These are phyloP conservation scores for Hedya salicella DNA, from an alignment of 2,888 invertebrate species.

Conservation along the genomic window DNA sequence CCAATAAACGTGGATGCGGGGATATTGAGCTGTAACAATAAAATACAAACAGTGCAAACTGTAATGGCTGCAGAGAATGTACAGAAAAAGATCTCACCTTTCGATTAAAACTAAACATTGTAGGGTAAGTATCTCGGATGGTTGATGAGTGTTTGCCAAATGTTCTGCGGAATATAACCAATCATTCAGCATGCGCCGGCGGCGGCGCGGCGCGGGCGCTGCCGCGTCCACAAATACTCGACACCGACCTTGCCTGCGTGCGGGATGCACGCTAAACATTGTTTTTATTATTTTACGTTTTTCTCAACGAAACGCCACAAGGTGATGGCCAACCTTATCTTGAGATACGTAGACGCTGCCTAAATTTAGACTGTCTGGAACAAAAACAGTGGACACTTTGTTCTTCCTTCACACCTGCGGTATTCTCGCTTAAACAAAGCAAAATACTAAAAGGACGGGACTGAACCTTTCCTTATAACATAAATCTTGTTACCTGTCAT, in stretches of 20 bases:
- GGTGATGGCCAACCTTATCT: constrained; percentile 71
- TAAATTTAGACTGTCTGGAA: constrained; percentile 24
- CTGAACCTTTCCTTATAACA: constrained; percentile 6
- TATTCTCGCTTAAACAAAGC: not conserved
- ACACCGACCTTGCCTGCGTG: constrained; percentile 77
- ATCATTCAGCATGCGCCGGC: constrained; percentile 66
- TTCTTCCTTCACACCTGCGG: not conserved
- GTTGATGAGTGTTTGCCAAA: constrained; percentile 61
- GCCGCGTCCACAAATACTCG: constrained; percentile 78
- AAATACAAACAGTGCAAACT: constrained; percentile 20
- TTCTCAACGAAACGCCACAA: constrained; percentile 68
- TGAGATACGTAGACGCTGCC: constrained; percentile 31
- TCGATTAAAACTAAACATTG: constrained; percentile 27
- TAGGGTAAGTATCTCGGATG: constrained; percentile 46
- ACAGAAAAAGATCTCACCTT: constrained; percentile 38
- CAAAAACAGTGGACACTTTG: constrained; percentile 12
- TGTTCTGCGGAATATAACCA: constrained; percentile 66
- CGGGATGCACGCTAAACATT: constrained; percentile 71
- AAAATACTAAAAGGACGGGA: not conserved
- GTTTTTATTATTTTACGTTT: constrained; percentile 79
- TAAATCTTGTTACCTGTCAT: constrained; percentile 24
- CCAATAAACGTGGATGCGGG: not conserved
- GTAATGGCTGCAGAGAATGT: constrained; percentile 11
- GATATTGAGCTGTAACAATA: constrained; percentile 14
- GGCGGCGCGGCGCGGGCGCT: constrained; percentile 58